phyloP scores from a whole-genome alignment of 2,888 invertebrate genomes.

The Biston stratarius region DNA sequence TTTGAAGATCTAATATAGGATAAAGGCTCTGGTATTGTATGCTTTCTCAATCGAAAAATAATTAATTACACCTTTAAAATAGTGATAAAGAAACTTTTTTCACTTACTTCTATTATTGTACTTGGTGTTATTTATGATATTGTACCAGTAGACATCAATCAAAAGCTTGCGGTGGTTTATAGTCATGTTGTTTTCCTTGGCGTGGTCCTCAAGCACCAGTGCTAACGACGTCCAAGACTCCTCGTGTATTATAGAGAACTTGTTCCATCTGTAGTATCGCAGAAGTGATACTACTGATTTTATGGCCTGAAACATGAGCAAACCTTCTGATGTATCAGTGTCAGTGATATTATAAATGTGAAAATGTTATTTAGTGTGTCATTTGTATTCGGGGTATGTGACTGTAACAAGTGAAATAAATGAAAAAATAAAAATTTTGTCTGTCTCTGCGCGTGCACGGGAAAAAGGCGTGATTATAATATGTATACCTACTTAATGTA shows the following conservation, averaged over 20 bases:
- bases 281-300: constrained; percentile 97
- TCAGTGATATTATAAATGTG: too few species aligned
- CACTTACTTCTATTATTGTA: not conserved
- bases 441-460: too few species aligned
- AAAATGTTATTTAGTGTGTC: too few species aligned
- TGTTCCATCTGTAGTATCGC: constrained; percentile 96
- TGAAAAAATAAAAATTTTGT: too few species aligned
- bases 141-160: constrained; percentile 92
- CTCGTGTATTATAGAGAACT: constrained; percentile 96
- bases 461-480: too few species aligned
- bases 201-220: constrained; percentile 91
- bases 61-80: too few species aligned
- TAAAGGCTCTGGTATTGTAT: too few species aligned
- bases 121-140: constrained; percentile 93
- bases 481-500: too few species aligned
- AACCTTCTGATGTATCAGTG: not conserved
- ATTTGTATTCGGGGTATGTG: too few species aligned
- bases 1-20: too few species aligned
- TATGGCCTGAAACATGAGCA: constrained; percentile 89
- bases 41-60: too few species aligned
- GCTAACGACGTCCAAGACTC: constrained; percentile 94
- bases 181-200: constrained; percentile 92
- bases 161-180: constrained; percentile 92
- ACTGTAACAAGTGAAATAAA: too few species aligned
- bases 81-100: not conserved